Base-by-base conservation (phyloP, 2,113 vertebrate genomes). In the Speoplatyrhinus poulsoni region DNA sequence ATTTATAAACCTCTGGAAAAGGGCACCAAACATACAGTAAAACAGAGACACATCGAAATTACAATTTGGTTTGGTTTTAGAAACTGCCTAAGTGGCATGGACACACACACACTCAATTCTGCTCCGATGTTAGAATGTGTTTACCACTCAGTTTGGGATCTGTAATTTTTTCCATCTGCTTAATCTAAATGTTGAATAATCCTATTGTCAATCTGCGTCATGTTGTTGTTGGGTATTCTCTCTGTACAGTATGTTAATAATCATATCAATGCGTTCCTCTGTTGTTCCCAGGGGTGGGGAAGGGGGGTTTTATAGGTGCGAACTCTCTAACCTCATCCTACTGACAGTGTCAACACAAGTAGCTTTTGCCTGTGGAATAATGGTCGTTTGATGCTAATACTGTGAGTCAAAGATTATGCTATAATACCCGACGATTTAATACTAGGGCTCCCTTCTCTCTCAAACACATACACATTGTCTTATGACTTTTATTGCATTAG, bases 391-490 rank as follows among this genome's bases (percentile, higher is more conserved):
- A 89, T 84, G 77, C 79, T 85, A 88, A 89, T 88, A 76, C 87
- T 62, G 76, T 46, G 16, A 79, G 78, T 81, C 80, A 75, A 76
- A 90, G 89, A 90, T 91, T 91, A 89, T 64, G 66, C 84, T 86
- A 81, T 87, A 88, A 91, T 88, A 87, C 85, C 87, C 83, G 9
- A 17, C 67, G 5, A 86, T 89, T 90, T 92, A 88, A 92, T 84
- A 77, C 77, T 56, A 67, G 64, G 12, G 82, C 65, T 60, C 67
- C 63, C 32, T 41, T 16, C 59, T 17, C 57, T 58, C 50, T 54
- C 53, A 13, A 19, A 33, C 56, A 58, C 26, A 10, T 6, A 55
- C 13, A 58, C 56, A 58, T 66, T 66, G 41, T 15, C 67, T 75
- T 69, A 73, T 73, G 62, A 87, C 81, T 89, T 88, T 81, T 87